Conservation (phyloP, 2,888 invertebrate species). For the Bellardia pandia region DNA sequence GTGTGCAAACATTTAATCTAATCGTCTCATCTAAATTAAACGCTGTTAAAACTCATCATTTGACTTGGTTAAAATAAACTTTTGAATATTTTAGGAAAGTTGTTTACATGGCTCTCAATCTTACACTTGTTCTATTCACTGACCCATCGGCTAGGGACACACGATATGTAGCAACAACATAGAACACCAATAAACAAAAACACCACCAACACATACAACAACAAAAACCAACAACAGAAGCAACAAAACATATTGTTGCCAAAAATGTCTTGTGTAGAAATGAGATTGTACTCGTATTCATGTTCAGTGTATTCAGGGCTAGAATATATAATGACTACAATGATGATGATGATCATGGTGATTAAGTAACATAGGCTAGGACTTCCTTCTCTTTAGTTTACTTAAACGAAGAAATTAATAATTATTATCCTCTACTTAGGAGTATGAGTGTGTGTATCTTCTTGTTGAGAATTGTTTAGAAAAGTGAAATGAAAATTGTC, state of each 20-base stretch:
- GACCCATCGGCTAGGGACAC: conserved; percentile 14
- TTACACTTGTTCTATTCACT: conserved; percentile 12
- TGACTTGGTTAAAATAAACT: conserved; percentile 55
- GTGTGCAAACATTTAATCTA: not conserved
- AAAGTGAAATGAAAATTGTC: not conserved
- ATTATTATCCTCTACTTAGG: not conserved
- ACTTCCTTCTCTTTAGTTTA: conserved; percentile 10
- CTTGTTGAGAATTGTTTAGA: not conserved
- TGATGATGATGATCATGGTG: not conserved
- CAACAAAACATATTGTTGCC: conserved; percentile 1
- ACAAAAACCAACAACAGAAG: not conserved
- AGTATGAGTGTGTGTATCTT: not conserved
- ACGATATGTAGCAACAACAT: not conserved
- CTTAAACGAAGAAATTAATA: conserved; percentile 1
- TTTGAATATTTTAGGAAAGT: conserved; percentile 56
- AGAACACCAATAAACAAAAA: not conserved
- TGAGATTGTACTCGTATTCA: not conserved
- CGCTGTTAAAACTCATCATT: conserved; percentile 39
- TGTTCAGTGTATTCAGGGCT: not conserved
- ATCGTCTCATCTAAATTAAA: conserved; percentile 50
- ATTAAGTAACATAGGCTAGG: not conserved
- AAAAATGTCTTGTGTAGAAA: not conserved
- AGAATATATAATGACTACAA: conserved; percentile 34
- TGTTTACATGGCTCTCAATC: conserved; percentile 27
- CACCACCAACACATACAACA: not conserved